Evolutionary conservation across 2,888 invertebrate species (phyloP), one percentile per base, ranked within the genome.

Genomic region (Perizoma flavofasciatum): DNA sequence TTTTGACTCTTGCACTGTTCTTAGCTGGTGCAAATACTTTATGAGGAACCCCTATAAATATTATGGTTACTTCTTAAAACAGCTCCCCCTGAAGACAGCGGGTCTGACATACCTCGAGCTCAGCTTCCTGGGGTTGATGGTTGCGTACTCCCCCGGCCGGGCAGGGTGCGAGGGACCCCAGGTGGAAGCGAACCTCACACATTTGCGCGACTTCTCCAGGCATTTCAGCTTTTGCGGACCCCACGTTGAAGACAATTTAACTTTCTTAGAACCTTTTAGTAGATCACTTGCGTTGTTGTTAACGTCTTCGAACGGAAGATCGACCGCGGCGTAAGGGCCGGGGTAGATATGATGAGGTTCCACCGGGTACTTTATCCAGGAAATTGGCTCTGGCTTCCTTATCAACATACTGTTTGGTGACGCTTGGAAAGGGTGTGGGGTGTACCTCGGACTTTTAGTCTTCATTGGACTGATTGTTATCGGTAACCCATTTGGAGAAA

Each of bases 91-190:
- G 53, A 78, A 80, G 11, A 80, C 67, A 3, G 74, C 72, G 0
- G 83, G 81, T 46, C 76, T 66, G 10, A 80, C 71, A 45, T 78
- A 74, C 33, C 71, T 64, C 0, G 74, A 69, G 9, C 77, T 68
- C 11, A 83, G 67, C 39, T 82, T 80, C 41, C 77, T 69, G 0
- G 83, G 83, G 61, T 81, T 74, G 39, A 84, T 77, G 4, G 82
- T 83, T 0, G 83, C 83, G 57, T 82, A 83, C 5, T 77, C 71
- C 0, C 77, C 75, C 2, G 71, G 71, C 6, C 73, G 65, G 5
- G 6, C 66, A 62, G 51, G 63, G 60, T 54, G 58, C 45, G 11
- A 35, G 44, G 66, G 66, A 6, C 69, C 69, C 69, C 69, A 69
- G 11, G 69, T 69, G 32, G 61, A 59, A 11, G 66, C 61, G 6